Conservation (phyloP, 2,113 vertebrate genomes). For the Xiphophorus hellerii region DNA sequence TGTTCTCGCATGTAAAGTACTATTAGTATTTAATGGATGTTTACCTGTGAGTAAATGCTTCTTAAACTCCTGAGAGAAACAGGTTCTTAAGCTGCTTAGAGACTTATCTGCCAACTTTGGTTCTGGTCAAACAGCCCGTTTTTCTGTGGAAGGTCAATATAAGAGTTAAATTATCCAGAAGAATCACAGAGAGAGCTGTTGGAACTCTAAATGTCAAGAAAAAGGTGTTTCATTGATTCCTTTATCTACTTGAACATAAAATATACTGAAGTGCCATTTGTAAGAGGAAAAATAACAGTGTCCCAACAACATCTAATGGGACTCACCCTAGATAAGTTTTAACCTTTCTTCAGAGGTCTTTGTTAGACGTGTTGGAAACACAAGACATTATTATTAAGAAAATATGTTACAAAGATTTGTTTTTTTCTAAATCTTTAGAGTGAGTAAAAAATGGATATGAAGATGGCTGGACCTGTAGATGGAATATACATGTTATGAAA, state of each 20-base stretch:
- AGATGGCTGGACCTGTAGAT: not conserved
- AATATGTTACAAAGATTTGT: not conserved
- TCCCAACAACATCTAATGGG: not conserved
- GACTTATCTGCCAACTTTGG: not conserved
- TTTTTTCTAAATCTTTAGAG: not conserved
- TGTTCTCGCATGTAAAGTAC: not conserved
- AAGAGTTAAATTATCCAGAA: conserved; percentile 6
- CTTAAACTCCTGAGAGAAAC: not conserved
- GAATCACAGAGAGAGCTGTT: not conserved
- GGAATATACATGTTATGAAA: not conserved
- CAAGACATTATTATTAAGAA: not conserved
- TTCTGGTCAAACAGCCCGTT: not conserved
- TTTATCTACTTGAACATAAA: conserved; percentile 2
- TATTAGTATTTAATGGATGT: not conserved
- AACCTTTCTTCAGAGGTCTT: not conserved
- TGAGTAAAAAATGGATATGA: not conserved
- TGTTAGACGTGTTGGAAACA: not conserved
- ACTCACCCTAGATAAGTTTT: not conserved
- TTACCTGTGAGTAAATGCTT: not conserved
- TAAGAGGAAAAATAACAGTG: not conserved
- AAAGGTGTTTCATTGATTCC: not conserved
- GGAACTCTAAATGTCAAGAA: conserved; percentile 7
- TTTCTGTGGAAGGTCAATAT: not conserved
- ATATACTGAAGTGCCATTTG: not conserved
- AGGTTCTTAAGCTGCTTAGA: not conserved